A percentile compares a stretch with the other conserved stretches of the same genome.
These are phyloP conservation scores for Melinopterus prodromus DNA, from an alignment of 2,888 invertebrate genomes.

Conservation along the genomic window DNA sequence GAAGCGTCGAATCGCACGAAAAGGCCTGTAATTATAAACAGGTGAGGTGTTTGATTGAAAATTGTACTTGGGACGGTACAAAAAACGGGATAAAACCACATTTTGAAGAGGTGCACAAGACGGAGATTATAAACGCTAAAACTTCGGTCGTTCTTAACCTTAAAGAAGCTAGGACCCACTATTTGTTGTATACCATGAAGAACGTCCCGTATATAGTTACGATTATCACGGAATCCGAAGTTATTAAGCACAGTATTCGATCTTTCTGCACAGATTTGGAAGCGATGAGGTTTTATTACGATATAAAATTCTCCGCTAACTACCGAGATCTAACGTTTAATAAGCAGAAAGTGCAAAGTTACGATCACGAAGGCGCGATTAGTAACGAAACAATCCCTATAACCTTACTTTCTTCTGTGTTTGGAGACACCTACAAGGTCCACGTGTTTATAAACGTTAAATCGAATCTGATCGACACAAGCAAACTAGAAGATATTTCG, in stretches of 20 bases:
- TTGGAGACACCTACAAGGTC: not conserved
- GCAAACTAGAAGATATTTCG: constrained; percentile 8
- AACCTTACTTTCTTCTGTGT: constrained; percentile 14
- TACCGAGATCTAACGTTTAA: constrained; percentile 26
- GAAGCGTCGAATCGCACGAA: constrained; percentile 23
- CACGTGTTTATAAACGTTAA: constrained; percentile 11
- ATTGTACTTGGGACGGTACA: constrained; percentile 27
- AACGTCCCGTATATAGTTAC: constrained; percentile 21
- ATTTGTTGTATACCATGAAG: constrained; percentile 28
- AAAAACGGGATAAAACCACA: constrained; percentile 28
- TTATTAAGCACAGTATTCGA: constrained; percentile 21
- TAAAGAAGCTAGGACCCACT: constrained; percentile 17
- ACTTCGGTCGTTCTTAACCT: constrained; percentile 14
- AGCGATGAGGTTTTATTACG: constrained; percentile 21
- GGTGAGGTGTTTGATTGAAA: constrained; percentile 13
- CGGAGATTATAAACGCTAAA: constrained; percentile 22
- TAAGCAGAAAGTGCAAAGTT: constrained; percentile 32
- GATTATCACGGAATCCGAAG: constrained; percentile 22
- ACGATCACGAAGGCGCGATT: constrained; percentile 18
- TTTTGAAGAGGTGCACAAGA: constrained; percentile 23
- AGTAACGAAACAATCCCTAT: constrained; percentile 13
- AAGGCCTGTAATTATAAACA: constrained; percentile 28
- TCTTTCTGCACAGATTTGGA: constrained; percentile 29
- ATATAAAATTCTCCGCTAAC: constrained; percentile 23
- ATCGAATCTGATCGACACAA: constrained; percentile 22